A percentile compares a stretch with the other conserved stretches of the same genome.
These are phyloP conservation scores for Atopsyche davidsoni DNA, from an alignment of 1,140 invertebrate genomes.

Conservation along the genomic window DNA sequence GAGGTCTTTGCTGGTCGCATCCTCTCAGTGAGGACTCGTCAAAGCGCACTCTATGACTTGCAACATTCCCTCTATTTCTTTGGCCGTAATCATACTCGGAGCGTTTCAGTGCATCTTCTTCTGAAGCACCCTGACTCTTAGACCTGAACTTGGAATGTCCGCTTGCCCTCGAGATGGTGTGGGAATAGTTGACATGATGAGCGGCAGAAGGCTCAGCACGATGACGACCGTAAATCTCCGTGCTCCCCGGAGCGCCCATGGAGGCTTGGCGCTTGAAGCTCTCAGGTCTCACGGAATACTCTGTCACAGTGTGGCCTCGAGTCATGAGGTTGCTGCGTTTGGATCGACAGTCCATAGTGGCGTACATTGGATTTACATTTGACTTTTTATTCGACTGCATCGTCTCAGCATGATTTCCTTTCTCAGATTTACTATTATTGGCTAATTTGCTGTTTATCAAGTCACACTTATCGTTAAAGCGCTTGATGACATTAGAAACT, in stretches of 20 bases:
- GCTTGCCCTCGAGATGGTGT: not conserved
- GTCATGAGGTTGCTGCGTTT: slow-evolving; percentile 23
- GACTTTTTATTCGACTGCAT: slow-evolving; percentile 8
- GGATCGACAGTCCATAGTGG: slow-evolving; percentile 27
- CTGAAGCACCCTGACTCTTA: slow-evolving; percentile 19
- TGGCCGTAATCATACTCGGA: slow-evolving; percentile 5
- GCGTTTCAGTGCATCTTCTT: slow-evolving; percentile 14
- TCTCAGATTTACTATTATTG: not conserved
- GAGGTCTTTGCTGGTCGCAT: slow-evolving; percentile 14
- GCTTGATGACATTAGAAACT: slow-evolving; percentile 27
- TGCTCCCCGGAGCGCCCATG: slow-evolving; percentile 3
- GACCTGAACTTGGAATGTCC: slow-evolving; percentile 13
- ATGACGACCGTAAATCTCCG: slow-evolving; percentile 3
- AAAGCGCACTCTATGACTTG: slow-evolving; percentile 24
- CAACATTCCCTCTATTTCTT: slow-evolving; percentile 11
- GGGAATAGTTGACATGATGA: slow-evolving; percentile 3
- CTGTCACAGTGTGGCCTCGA: slow-evolving; percentile 22
- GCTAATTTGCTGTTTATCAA: slow-evolving; percentile 17
- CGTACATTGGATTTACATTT: slow-evolving; percentile 14
- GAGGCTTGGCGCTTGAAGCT: slow-evolving; percentile 24
- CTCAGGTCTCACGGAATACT: slow-evolving; percentile 20
- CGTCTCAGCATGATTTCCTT: slow-evolving; percentile 6
- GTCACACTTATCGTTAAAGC: slow-evolving; percentile 29
- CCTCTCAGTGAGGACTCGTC: slow-evolving; percentile 17
- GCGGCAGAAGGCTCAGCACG: slow-evolving; percentile 11